Evolutionary conservation across 2,113 vertebrate genomes (phyloP), one percentile per base, ranked within the genome.

Genomic region (Apodemus speciosus): DNA sequence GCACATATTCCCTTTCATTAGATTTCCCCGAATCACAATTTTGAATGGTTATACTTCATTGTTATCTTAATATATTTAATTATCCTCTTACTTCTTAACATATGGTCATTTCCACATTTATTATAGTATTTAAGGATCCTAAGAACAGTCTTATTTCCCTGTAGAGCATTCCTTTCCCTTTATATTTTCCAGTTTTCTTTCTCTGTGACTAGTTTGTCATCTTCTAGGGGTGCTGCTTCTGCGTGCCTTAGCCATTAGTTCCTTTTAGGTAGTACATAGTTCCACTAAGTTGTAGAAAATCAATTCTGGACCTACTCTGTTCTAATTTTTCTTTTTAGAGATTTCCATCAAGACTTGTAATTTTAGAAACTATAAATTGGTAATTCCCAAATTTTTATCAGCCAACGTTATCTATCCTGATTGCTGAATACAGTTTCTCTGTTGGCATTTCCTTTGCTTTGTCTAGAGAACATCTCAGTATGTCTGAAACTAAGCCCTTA

Each of bases 1-100:
- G 40, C 38, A 64, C 58, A 43, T 64, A 53, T 46, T 91, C 71
- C 51, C 15, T 35, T 88, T 62, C 49, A 51, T 69, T 83, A 92
- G 58, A 69, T 64, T 92, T 90, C 64, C 23, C n/a, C 21, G 73
- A 90, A 85, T 94, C 49, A 68, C 51, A 77, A 56, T 85, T 89
- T 91, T 91, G 85, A 85, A 79, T 90, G 64, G 2, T 80, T 94
- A 13, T 6, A 75, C n/a, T 84, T 81, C 56, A 32, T 85, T 51
- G 68, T 90, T 85, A 46, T 81, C 76, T 62, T 95, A 53, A 77
- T 71, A 15, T 93, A 69, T 58, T 85, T 71, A 89, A 87, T 77
- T 93, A 84, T 79, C n/a, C 46, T 92, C 53, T 66, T 84, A 25
- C 85, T 88, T 69, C 71, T 84, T 20, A 27, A 73, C 11, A 53